Percentiles rank a stretch among this genome's conserved stretches.
phyloP scores from a whole-genome alignment of 2,113 vertebrate genomes.

The Callospermophilus lateralis region DNA sequence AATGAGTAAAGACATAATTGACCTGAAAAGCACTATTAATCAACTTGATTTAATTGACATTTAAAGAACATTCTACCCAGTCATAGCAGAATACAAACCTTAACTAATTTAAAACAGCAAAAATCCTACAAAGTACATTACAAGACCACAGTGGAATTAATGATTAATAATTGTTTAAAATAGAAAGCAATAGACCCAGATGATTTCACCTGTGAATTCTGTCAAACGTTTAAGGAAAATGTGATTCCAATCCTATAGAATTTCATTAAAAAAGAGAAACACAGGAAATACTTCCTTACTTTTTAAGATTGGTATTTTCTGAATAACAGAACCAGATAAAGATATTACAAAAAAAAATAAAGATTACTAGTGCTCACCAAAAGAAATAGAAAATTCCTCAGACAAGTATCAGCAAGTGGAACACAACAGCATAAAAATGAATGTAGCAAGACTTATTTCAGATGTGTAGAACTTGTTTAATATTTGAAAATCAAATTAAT shows the following conservation, averaged over 20 bases:
- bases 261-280: background rate
- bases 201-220: background rate
- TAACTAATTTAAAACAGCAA: background rate
- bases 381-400: background rate
- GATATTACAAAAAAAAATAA: background rate
- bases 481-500: background rate
- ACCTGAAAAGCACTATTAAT: conserved; percentile 9
- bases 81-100: background rate
- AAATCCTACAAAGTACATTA: background rate
- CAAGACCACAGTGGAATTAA: background rate
- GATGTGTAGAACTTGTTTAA: background rate
- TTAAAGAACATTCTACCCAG: background rate
- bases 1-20: background rate
- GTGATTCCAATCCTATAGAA: background rate
- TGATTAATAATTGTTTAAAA: background rate
- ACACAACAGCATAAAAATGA: background rate
- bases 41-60: background rate
- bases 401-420: background rate
- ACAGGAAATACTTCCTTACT: background rate
- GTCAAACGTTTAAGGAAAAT: background rate
- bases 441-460: background rate
- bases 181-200: background rate
- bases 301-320: background rate
- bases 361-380: background rate
- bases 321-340: background rate